Percentiles rank a stretch among this genome's conserved stretches.
These are phyloP conservation scores for Metellina segmentata DNA, from an alignment of 2,888 invertebrate species.

Conservation along the genomic window DNA sequence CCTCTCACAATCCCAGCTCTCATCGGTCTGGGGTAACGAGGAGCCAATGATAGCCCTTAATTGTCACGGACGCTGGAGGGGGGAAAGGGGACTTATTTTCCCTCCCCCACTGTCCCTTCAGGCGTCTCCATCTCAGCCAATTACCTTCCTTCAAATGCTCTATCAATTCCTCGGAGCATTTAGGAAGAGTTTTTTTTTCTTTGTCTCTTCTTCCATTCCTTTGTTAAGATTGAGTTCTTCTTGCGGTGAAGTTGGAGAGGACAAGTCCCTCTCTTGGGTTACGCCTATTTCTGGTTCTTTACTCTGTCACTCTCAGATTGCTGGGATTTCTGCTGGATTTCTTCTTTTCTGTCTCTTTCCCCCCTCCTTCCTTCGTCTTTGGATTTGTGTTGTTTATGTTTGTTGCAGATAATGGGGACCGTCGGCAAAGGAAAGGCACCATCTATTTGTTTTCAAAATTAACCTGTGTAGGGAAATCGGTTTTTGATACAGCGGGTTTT, in stretches of 20 bases:
- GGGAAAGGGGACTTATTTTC: conserved; percentile 27
- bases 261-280: conserved; percentile 70
- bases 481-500: not conserved
- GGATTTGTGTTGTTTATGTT: conserved; percentile 63
- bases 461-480: not conserved
- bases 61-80: conserved; percentile 69
- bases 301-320: conserved; percentile 74
- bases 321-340: conserved; percentile 63
- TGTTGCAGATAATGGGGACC: conserved; percentile 55
- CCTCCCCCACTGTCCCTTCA: conserved; percentile 33
- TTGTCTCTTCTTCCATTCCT: conserved; percentile 23
- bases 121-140: conserved; percentile 73
- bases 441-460: conserved; percentile 33
- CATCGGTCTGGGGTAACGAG: conserved; percentile 70
- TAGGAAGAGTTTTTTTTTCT: conserved; percentile 49
- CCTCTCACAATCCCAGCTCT: conserved; percentile 44
- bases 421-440: conserved; percentile 38
- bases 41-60: conserved; percentile 74
- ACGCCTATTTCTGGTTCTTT: conserved; percentile 74
- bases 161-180: conserved; percentile 72
- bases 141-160: conserved; percentile 71
- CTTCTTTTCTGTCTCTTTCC: conserved; percentile 7
- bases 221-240: conserved; percentile 74
- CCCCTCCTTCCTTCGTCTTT: conserved; percentile 17
- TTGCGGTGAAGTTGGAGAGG: conserved; percentile 69